Conservation (phyloP, 1,140 invertebrate species). For the Chironomus striatipennis region DNA sequence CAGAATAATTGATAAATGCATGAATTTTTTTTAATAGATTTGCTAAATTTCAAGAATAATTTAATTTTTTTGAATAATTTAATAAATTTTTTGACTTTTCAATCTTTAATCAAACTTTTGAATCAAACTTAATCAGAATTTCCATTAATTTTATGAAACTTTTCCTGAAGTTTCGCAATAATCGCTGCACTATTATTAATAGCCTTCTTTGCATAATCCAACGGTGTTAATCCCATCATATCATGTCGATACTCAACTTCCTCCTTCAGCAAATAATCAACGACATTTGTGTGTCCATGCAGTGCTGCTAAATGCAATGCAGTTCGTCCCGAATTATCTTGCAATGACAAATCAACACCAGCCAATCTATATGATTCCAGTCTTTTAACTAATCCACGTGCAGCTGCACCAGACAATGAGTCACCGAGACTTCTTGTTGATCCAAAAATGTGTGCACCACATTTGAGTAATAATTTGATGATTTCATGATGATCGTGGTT, state of each 20-base stretch:
- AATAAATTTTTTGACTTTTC: no score
- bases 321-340: constrained; percentile 50
- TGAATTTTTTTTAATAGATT: no score
- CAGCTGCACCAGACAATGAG: constrained; percentile 51
- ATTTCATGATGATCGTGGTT: constrained; percentile 51
- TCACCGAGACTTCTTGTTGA: constrained; percentile 45
- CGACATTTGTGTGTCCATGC: constrained; percentile 38
- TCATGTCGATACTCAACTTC: constrained; percentile 39
- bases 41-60: no score
- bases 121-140: background rate
- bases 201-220: constrained; percentile 41
- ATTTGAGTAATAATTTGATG: constrained; percentile 49
- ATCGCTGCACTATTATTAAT: constrained; percentile 28
- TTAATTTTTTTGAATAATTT: no score
- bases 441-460: constrained; percentile 53
- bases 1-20: no score
- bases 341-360: constrained; percentile 51
- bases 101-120: no score
- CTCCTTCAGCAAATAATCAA: constrained; percentile 42
- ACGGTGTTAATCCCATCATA: constrained; percentile 41
- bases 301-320: constrained; percentile 50
- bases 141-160: background rate
- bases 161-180: background rate
- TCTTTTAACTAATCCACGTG: constrained; percentile 45
- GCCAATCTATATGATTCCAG: constrained; percentile 52